Evolutionary conservation across 2,113 vertebrate species (phyloP).

Genomic region (Burhinus bistriatus): DNA sequence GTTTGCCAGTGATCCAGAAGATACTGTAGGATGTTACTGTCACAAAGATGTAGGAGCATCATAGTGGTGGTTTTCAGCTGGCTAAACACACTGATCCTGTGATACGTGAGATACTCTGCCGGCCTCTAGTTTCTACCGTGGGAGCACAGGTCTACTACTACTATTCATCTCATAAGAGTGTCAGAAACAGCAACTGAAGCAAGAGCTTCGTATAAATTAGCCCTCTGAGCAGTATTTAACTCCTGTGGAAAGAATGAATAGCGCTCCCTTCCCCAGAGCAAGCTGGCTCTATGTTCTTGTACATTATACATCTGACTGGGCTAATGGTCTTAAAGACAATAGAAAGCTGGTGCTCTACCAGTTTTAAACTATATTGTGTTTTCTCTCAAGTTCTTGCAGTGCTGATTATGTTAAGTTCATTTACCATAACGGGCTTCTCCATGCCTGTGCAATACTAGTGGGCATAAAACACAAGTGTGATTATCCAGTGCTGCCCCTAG

Average conservation of each 20-base stretch:
- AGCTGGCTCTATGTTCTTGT: not conserved
- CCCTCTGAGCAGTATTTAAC: not conserved
- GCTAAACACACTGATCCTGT: not conserved
- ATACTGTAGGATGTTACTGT: not conserved
- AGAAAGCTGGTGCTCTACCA: not conserved
- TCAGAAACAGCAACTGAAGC: not conserved
- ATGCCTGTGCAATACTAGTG: not conserved
- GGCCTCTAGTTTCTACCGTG: not conserved
- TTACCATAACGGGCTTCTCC: not conserved
- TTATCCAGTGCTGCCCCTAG: not conserved
- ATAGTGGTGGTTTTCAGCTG: not conserved
- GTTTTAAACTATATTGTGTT: not conserved
- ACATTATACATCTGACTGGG: not conserved
- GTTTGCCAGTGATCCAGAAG: not conserved
- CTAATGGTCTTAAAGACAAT: not conserved
- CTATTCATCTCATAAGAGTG: not conserved
- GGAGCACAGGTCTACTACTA: not conserved
- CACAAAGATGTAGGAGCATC: not conserved
- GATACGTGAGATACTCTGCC: not conserved
- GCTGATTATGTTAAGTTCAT: not conserved
- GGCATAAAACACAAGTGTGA: rapidly evolving
- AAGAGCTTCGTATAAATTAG: not conserved
- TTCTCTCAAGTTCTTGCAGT: not conserved
- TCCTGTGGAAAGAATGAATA: not conserved
- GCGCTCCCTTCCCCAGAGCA: not conserved